Percentiles rank a stretch among this genome's conserved stretches.
Conservation (phyloP, 1,140 invertebrate species). For the Calephelis virginiensis region DNA sequence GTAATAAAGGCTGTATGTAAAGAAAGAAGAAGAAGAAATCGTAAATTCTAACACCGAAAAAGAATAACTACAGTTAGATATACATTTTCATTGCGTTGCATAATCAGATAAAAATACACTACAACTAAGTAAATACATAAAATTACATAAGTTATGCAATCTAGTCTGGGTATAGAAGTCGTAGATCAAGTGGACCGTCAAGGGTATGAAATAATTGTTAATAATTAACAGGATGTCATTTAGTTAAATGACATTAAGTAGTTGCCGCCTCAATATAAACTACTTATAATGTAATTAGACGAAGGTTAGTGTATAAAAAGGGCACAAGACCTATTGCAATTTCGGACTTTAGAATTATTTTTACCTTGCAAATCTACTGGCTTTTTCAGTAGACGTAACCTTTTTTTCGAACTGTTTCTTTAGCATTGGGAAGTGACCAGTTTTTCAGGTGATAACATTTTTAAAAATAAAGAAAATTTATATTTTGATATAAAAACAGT, state of each 20-base stretch:
- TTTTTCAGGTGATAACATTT: too few species aligned
- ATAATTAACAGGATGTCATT: slow-evolving; percentile 15
- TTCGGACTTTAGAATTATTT: not conserved
- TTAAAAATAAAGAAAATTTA: too few species aligned
- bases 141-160: not conserved
- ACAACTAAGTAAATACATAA: not conserved
- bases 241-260: not conserved
- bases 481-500: too few species aligned
- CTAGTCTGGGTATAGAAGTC: not conserved
- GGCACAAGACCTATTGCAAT: not conserved
- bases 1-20: too few species aligned
- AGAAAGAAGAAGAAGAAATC: too few species aligned
- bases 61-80: too few species aligned
- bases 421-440: too few species aligned
- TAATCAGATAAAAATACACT: too few species aligned
- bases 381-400: too few species aligned
- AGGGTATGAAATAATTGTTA: slow-evolving; percentile 7
- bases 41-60: too few species aligned
- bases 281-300: slow-evolving; percentile 13
- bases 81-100: too few species aligned
- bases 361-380: not conserved
- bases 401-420: too few species aligned
- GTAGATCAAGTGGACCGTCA: slow-evolving; percentile 6
- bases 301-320: not conserved
- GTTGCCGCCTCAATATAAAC: slow-evolving; percentile 4